Evolutionary conservation across 2,797 vertebrate species (phyloP), one percentile per base, ranked within the genome.

Genomic region (Leucoraja ocellata): DNA sequence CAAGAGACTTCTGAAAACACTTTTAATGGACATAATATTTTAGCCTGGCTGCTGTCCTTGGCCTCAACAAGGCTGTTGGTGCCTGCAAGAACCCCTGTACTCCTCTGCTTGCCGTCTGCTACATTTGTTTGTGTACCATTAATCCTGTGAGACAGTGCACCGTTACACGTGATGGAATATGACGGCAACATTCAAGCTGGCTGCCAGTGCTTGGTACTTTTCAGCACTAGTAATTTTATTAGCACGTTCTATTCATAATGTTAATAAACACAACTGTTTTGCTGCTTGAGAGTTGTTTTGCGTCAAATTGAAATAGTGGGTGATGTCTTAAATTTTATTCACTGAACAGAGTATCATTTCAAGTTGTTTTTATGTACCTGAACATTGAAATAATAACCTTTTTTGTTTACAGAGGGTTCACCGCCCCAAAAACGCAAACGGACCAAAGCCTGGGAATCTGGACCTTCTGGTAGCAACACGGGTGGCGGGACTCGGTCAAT

Each of bases 371-470:
- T 74, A 23, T 76, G 4, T 28, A 14, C 36, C 73, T 71, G 39
- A 91, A 91, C 32, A 39, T 73, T 18, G 71, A 91, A 91, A 71
- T 63, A 46, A 91, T 46, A 71, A 74, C 21, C 32, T 74, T 23
- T 94, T 88, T 94, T 3, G 2, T 94, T 6, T 23, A 39, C 93
- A 46, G 23, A 21, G 21, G 36, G 46, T 46, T 73, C 65, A 39
- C 79, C 46, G 16, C 46, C 77, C 3, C 68, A 71, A 1, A 93
- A 93, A 74, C 91, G 93, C 0, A 95, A 93, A 94, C 96, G 94
- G 93, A 80, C 21, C 11, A 95, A 94, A 93, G 46, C 93, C 39
- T 65, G 93, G 14, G 93, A 94, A 46, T 93, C 95, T 84, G 88
- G 84, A 90, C 79, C 65, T 74, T 61, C 81, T 36, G 91, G 77